Evolutionary conservation across 2,113 vertebrate genomes (phyloP), one percentile per base, ranked within the genome.

Genomic region (Pedetes capensis): DNA sequence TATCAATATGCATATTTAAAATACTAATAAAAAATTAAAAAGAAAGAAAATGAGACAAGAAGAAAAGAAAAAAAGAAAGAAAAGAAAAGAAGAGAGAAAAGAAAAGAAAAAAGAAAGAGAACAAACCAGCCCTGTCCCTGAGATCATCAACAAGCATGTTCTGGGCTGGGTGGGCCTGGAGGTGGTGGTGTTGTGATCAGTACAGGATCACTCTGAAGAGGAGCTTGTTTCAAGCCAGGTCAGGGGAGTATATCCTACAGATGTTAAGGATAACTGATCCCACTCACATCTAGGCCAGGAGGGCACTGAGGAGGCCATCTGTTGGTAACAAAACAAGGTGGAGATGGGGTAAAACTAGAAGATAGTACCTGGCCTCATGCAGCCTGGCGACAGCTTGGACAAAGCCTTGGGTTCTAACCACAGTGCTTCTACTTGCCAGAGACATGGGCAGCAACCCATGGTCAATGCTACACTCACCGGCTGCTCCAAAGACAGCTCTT

Each of bases 401-500:
- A 47, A 89, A 57, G 22, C 39, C 23, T 64, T 57, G 16, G 64
- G 39, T 42, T 71, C 66, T 42, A 17, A 83, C 37, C 37, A 37
- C 11, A 22, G 57, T 22, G 76, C 34, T 57, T 72, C 37, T 51
- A 68, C n/a, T 61, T 86, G 71, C 80, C 53, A 55, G 66, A 55
- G 47, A 55, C 47, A 34, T 0, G 7, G 12, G 32, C 20, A 22
- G 14, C 34, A 0, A 16, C 27, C 17, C 2, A 0, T 29, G 2
- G 59, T 68, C 53, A 32, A 1, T 42, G 55, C 39, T 63, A 61
- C 7, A 37, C 27, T 69, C 12, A 85, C 34, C 86, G 66, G 74
- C 53, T 63, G 13, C 64, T 86, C 29, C 4, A 12, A 81, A n/a
- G 27, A 74, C 59, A 75, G 49, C 8, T 44, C 69, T 53, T 84